Evolutionary conservation across 1,140 invertebrate species (phyloP), one percentile per base, ranked within the genome.

Genomic region (Schlechtendalia chinensis): DNA sequence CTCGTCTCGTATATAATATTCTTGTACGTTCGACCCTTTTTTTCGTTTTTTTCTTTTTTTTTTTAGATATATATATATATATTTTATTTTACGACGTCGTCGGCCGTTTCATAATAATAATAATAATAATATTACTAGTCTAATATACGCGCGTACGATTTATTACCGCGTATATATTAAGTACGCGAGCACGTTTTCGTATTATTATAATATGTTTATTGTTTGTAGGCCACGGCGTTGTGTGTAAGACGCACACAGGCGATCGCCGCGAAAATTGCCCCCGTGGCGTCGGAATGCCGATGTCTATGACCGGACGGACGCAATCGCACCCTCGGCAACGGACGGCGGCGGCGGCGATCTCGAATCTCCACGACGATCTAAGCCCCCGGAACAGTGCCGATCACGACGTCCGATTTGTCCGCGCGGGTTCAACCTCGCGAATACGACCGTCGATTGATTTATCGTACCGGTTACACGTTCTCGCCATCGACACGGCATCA

Each of bases 71-170:
- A 27, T 45, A 45, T 45, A 45, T 45, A 45, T 45, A 45, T 11
- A 50, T 50, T 12, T 12, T 50, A 6, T 59, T 75, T 75, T 75
- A 75, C 32, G 54, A 56, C 65, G 5, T 67, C n/a, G 65, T 67
- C 72, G 54, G 19, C 72, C 72, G 29, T 75, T 75, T 75, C 72
- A 22, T 39, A 72, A 65, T 65, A 65, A 22, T 71, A 72, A 74
- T 74, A 74, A 74, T 74, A 71, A 65, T 39, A 65, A 14, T 71
- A 74, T 32, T 74, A 69, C 29, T 29, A 39, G 63, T 65, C 63
- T 65, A 65, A 65, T 65, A 65, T 65, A 72, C 47, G 27, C 24
- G 27, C 24, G 71, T n/a, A 65, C 22, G 27, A 74, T 74, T 74
- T 74, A 74, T 74, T 29, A 29, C 61, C 8, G 10, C 56, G 27